Evolutionary conservation across 2,797 vertebrate genomes (phyloP).

Genomic region (Sebastes kiyomatsui): DNA sequence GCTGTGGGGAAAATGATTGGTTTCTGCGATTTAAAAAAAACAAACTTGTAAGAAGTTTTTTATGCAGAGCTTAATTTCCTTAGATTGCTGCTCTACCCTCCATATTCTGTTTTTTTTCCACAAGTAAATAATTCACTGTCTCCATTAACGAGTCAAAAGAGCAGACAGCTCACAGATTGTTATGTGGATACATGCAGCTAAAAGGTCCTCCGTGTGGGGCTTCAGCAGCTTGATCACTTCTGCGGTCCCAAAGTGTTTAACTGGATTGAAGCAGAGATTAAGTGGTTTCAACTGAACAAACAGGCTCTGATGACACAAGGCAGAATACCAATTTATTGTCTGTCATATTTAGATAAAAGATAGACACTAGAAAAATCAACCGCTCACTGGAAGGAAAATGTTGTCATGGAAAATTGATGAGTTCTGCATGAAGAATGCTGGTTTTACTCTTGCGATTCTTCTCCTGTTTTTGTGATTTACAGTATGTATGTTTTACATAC

Average conservation of each 20-base stretch:
- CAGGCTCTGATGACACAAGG: constrained; percentile 23
- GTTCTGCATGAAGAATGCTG: constrained; percentile 5
- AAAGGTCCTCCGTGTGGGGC: constrained; percentile 6
- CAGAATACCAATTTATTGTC: constrained; percentile 33
- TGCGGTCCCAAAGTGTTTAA: constrained; percentile 39
- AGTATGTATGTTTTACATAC: neutral
- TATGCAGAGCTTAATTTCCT: neutral
- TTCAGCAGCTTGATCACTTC: constrained; percentile 15
- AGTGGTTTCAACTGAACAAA: constrained; percentile 58
- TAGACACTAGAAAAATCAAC: constrained; percentile 15
- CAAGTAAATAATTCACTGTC: constrained; percentile 24
- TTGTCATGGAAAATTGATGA: constrained; percentile 14
- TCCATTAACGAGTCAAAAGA: constrained; percentile 28
- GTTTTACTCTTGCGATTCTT: neutral
- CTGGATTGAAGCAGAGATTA: constrained; percentile 57
- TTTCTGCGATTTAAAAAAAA: constrained; percentile 28
- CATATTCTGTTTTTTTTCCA: neutral
- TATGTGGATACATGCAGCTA: constrained; percentile 34
- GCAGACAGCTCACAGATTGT: constrained; percentile 28
- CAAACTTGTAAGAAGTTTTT: constrained; percentile 7
- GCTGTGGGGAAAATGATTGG: constrained; percentile 57
- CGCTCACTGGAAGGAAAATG: constrained; percentile 11
- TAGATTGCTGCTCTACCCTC: neutral
- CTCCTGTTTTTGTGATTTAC: neutral
- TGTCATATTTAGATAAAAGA: constrained; percentile 41